Base-by-base conservation (phyloP, 2,888 invertebrate genomes). In the Campoplex nolae region DNA sequence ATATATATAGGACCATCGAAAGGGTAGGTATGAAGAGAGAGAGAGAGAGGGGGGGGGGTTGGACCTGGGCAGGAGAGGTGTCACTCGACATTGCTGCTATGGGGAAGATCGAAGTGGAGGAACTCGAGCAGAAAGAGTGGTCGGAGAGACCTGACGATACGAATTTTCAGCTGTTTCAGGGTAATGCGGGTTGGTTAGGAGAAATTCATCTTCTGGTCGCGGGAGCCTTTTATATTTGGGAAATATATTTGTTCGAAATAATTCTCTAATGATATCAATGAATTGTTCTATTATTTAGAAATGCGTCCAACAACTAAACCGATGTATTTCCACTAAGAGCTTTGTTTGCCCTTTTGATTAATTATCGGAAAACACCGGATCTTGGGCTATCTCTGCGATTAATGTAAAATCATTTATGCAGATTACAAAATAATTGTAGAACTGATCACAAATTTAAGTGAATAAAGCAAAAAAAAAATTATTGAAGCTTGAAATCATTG, bases 11-110 rank as follows among this genome's bases (percentile, higher is more conserved):
- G 51, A 23, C 48, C n/a, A 51, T 48, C 48, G 70, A 70, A 79
- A 68, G 83, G 81, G 87, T 85, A 62, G 88, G 86, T 87, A 88
- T 88, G 67, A 73, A 83, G 88, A 80, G 82, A 67, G 62, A 84
- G 38, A 38, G 38, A 38, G 38, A 38, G 38, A 38, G 38, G 38
- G 38, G 38, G 6, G 3, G 38, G 81, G 58, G 81, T 80, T 85
- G 74, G 45, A 75, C 79, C 65, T 54, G 84, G 65, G 67, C 65
- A 56, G 68, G 91, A 91, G 90, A 91, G 89, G 89, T 91, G 92
- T 91, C 93, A 93, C 91, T 91, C 88, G 89, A 86, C 88, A 86
- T 89, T 67, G 87, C 84, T 62, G 82, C 70, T 48, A 56, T 73
- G 89, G 77, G 58, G 38, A 80, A 83, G 83, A 84, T 83, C 77